Evolutionary conservation across 2,888 invertebrate species (phyloP), one percentile per base, ranked within the genome.

Genomic region (Volucella inflata): DNA sequence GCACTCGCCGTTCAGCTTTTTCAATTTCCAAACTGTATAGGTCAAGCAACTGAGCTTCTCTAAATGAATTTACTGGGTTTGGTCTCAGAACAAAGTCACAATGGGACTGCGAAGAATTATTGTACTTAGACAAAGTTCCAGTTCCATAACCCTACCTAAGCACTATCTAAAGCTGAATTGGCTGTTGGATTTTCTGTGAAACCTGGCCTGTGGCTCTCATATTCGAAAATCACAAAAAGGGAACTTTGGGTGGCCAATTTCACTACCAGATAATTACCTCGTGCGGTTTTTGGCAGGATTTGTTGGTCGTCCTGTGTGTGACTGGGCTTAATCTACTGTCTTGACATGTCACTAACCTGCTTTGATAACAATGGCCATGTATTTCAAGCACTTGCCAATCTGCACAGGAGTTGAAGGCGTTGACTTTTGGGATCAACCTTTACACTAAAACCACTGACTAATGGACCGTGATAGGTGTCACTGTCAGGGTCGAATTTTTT

Each of bases 241-340:
- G n/a, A n/a, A n/a, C n/a, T n/a, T n/a, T n/a, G n/a, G 17, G 46
- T 30, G 10, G 51, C 71, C 48, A 2, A 64, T 55, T 88, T 87
- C 67, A 16, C 85, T 68, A 59, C 79, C 81, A 62, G 95, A 94
- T 87, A 97, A 92, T 92, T 97, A 96, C 93, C 97, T 98, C 99
- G 99, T 99, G 88, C 98, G 95, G 93, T 99, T 99, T 80, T 99
- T 95, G 10, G 99, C 99, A 88, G 98, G 91, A 99, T 99, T 93
- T 99, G 99, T 90, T 97, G 96, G 57, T 97, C 97, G 93, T 99
- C 99, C 93, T 99, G 90, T 0, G 99, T 97, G 93, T 99, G 99
- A 91, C 98, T 98, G 81, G 99, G 93, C 88, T 94, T 93, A 90
- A 99, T 96, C 95, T 1, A 99, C 94, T 40, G 94, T 96, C 94